Conservation (phyloP, 2,113 vertebrate genomes). For the Ammospiza nelsoni region DNA sequence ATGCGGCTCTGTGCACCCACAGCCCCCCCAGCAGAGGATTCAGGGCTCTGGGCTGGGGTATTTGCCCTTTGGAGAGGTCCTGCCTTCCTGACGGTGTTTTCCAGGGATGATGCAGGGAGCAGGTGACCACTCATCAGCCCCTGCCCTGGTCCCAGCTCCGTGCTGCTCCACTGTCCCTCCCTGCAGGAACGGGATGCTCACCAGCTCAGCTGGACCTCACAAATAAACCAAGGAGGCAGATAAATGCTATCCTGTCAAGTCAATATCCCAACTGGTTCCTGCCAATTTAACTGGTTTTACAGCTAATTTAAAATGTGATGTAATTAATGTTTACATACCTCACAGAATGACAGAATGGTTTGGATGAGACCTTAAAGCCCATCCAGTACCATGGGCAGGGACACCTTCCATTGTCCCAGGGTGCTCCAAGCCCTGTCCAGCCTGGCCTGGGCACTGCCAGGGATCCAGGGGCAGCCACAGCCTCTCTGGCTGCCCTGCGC, state of each 20-base stretch:
- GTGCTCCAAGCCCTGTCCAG: fast-evolving
- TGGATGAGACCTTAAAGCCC: neutral
- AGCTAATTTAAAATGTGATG: neutral
- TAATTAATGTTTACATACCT: neutral
- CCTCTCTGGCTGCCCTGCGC: neutral
- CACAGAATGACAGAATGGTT: neutral
- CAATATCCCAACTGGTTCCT: neutral
- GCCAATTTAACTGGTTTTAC: neutral
- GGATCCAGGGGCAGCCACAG: neutral
- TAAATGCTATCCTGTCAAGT: neutral
- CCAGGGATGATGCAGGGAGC: neutral
- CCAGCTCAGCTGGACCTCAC: fast-evolving
- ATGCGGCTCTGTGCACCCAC: neutral
- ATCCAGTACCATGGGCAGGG: neutral
- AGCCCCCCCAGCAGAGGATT: neutral
- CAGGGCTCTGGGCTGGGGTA: fast-evolving
- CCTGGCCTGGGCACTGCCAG: neutral
- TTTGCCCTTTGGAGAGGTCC: neutral
- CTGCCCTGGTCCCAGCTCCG: neutral
- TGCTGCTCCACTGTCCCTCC: neutral
- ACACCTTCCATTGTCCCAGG: neutral
- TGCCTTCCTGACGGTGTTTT: fast-evolving
- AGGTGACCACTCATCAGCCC: too few species aligned
- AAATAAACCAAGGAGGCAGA: neutral
- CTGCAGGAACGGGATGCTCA: fast-evolving